A percentile compares a stretch with the other conserved stretches of the same genome.
These are phyloP conservation scores for Anisognathus igniventris DNA, from an alignment of 2,797 vertebrate genomes.

Conservation along the genomic window DNA sequence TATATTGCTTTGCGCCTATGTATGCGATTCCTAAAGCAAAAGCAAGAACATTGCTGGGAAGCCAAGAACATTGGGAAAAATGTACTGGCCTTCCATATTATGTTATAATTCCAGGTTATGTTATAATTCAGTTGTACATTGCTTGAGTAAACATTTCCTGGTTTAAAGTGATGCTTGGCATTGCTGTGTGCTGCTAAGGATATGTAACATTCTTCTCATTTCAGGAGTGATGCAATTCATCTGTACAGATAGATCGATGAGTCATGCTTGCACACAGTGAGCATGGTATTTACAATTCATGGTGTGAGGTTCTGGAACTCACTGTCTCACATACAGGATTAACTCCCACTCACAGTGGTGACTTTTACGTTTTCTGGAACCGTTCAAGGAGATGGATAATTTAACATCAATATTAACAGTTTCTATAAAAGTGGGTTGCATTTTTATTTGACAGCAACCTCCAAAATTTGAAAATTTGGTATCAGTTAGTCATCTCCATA, in stretches of 20 bases:
- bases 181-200: neutral
- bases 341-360: neutral
- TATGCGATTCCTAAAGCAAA: neutral
- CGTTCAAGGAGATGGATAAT: neutral
- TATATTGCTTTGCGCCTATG: neutral
- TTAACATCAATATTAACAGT: conserved; percentile 16
- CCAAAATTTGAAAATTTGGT: neutral
- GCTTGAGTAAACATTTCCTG: neutral
- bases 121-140: neutral
- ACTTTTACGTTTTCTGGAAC: neutral
- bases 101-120: neutral
- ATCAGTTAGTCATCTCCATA: neutral
- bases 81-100: neutral
- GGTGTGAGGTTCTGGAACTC: neutral
- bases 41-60: neutral
- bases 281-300: neutral
- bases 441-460: neutral
- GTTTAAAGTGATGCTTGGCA: neutral
- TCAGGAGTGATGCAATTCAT: neutral
- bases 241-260: neutral
- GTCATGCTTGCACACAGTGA: neutral
- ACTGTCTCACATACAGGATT: neutral
- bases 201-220: neutral
- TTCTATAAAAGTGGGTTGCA: neutral
- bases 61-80: neutral